phyloP scores from a whole-genome alignment of 2,888 invertebrate species.

The Pocota personata region DNA sequence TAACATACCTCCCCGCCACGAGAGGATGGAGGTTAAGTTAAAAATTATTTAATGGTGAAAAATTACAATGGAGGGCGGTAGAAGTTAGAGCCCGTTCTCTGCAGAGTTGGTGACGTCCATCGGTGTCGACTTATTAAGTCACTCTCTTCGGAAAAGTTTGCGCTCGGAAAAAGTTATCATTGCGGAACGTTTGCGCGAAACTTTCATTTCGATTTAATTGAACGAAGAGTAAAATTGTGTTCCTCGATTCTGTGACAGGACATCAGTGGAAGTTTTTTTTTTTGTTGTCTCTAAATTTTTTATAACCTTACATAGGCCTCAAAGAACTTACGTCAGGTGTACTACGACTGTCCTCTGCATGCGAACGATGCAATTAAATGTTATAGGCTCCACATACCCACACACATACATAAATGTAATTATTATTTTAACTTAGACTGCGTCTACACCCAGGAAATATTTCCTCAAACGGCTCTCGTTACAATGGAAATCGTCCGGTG shows the following conservation, averaged over 20 bases:
- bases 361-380: constrained; percentile 19
- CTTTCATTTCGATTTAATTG: constrained; percentile 64
- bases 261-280: background rate
- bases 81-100: constrained; percentile 30
- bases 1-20: constrained; percentile 47
- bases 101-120: constrained; percentile 33
- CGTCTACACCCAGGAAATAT: constrained; percentile 57
- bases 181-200: constrained; percentile 29
- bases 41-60: constrained; percentile 71
- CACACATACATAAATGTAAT: background rate
- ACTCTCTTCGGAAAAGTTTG: constrained; percentile 49
- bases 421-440: constrained; percentile 3
- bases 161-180: background rate
- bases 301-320: background rate
- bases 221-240: constrained; percentile 18
- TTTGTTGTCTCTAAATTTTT: background rate
- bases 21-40: constrained; percentile 27
- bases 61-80: constrained; percentile 49
- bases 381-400: background rate
- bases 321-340: background rate
- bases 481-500: constrained; percentile 8
- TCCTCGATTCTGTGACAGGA: constrained; percentile 30
- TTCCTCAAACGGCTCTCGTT: constrained; percentile 45
- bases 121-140: constrained; percentile 52
- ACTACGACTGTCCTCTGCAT: background rate